Evolutionary conservation across 1,140 invertebrate genomes (phyloP), one percentile per base, ranked within the genome.

Genomic region (Saxidomus purpurata): DNA sequence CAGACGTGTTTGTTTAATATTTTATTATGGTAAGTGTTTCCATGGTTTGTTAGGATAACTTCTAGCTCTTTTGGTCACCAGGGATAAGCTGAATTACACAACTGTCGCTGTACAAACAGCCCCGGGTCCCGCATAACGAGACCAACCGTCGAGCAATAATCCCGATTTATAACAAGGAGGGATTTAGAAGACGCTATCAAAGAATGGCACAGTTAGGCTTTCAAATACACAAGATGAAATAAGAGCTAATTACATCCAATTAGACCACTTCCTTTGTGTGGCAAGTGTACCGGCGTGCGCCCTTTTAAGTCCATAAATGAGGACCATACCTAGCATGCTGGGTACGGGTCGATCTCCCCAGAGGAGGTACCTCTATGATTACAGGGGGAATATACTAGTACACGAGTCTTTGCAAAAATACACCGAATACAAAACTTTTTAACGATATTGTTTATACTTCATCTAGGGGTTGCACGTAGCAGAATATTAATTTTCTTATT

Each of bases 111-210:
- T 71, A 25, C 67, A 71, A 71, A 71, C n/a, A 71, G 34, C 34
- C 34, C 34, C 11, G 11, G 67, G 36, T 38, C 22, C 67, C 36
- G 67, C 17, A 71, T 36, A 71, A 40, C 17, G 4, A 71, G 67
- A 71, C 67, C 67, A 17, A 71, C 61, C 67, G 67, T 38, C 34
- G 67, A 15, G 67, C 31, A 38, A 71, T 71, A 71, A 71, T 38
- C 67, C 31, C 19, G 34, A 36, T 40, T 13, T 71, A 71, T n/a
- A 36, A 38, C 11, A n/a, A 40, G 28, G 67, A 15, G 2, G 25
- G 34, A 28, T 28, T 1, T 28, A n/a, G 52, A 19, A 59, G 55
- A 59, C 19, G 6, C 55, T n/a, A 4, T 59, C 55, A 59, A 4
- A 59, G 22, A n/a, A 25, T 67, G 59, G n/a, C n/a, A n/a, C 59